Percentiles rank a stretch among this genome's conserved stretches.
These are phyloP conservation scores for Marmota flaviventris DNA, from an alignment of 2,113 vertebrate genomes.

Conservation along the genomic window DNA sequence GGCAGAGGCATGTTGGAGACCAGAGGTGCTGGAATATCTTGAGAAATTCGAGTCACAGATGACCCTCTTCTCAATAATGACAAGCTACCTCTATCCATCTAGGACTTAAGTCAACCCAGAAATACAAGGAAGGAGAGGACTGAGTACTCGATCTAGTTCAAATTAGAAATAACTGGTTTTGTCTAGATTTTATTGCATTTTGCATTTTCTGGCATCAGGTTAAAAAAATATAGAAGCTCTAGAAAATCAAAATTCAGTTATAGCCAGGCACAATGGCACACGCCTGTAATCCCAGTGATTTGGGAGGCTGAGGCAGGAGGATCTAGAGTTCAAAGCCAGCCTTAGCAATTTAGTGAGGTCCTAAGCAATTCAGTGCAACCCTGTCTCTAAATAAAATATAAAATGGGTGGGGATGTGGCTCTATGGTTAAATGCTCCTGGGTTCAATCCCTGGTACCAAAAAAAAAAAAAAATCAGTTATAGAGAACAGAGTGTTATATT, in stretches of 20 bases:
- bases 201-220: conserved; percentile 25
- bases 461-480: neutral
- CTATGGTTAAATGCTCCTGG: too few relatives aligned
- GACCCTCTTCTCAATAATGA: neutral
- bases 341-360: too few relatives aligned
- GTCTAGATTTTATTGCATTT: neutral
- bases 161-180: neutral
- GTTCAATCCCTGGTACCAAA: too few relatives aligned
- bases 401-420: too few relatives aligned
- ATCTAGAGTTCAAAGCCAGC: too few relatives aligned
- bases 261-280: too few relatives aligned
- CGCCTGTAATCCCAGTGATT: too few relatives aligned
- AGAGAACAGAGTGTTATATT: conserved; percentile 6
- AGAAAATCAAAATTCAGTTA: neutral
- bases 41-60: neutral
- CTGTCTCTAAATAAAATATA: too few relatives aligned
- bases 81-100: neutral
- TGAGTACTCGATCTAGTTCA: neutral
- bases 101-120: neutral
- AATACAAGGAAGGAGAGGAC: neutral
- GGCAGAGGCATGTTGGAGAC: neutral
- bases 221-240: neutral
- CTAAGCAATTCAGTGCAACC: too few relatives aligned
- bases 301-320: too few relatives aligned
- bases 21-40: neutral